phyloP scores from a whole-genome alignment of 2,888 invertebrate genomes.

The Tetanocera ferruginea region DNA sequence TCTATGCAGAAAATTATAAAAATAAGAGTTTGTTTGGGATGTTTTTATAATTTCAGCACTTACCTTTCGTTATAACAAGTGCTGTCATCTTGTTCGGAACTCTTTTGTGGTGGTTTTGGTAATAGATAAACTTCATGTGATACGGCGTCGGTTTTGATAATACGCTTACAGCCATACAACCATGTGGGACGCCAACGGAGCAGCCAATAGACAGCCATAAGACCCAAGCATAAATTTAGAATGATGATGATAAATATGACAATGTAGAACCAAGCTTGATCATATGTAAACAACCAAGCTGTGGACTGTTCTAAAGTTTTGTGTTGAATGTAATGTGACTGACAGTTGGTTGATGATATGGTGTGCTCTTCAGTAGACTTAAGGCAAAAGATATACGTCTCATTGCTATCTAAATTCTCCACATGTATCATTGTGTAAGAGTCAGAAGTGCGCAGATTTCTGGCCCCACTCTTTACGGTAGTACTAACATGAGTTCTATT shows the following conservation, averaged over 20 bases:
- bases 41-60: not conserved
- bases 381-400: conserved; percentile 56
- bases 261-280: conserved; percentile 46
- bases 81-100: not conserved
- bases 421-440: conserved; percentile 12
- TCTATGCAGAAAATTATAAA: not conserved
- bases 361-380: conserved; percentile 32
- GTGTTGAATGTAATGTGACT: conserved; percentile 47
- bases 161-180: conserved; percentile 51
- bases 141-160: conserved; percentile 41
- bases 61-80: not conserved
- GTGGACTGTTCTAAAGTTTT: no score
- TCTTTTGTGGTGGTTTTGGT: conserved; percentile 34
- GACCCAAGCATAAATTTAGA: conserved; percentile 50
- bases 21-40: no score
- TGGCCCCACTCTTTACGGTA: not conserved
- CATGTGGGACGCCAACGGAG: conserved; percentile 54
- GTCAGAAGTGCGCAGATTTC: not conserved
- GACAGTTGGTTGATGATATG: conserved; percentile 58
- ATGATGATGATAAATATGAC: conserved; percentile 49
- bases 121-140: conserved; percentile 51
- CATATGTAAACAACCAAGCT: conserved; percentile 54
- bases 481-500: not conserved
- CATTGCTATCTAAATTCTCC: conserved; percentile 41
- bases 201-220: conserved; percentile 45